These are phyloP conservation scores for Alces alces DNA, from an alignment of 2,113 vertebrate species.

Conservation along the genomic window DNA sequence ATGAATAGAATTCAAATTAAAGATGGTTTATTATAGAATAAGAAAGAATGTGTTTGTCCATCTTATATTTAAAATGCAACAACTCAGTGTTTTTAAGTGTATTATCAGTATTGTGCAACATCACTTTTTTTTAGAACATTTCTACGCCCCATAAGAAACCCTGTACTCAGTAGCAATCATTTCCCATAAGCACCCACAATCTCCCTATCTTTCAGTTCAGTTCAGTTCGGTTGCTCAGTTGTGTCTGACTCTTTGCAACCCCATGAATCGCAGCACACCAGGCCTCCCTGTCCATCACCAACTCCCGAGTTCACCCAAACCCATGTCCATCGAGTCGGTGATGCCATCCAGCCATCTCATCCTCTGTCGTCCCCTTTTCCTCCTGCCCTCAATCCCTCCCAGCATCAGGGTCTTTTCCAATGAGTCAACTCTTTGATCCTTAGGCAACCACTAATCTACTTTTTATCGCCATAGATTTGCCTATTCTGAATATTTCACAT, in stretches of 20 bases:
- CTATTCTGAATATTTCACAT: background rate
- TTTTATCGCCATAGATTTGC: background rate
- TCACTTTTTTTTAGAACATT: background rate
- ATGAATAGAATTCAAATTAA: background rate
- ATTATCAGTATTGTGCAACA: background rate
- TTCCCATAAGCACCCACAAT: background rate
- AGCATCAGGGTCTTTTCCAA: too few relatives aligned
- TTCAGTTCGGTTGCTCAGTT: too few relatives aligned
- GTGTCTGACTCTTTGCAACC: too few relatives aligned
- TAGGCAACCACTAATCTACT: background rate
- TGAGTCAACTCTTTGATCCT: too few relatives aligned
- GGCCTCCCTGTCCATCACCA: too few relatives aligned
- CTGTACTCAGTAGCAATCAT: background rate
- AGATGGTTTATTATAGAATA: background rate
- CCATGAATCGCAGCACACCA: too few relatives aligned
- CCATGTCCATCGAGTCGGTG: too few relatives aligned
- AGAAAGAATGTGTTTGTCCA: background rate
- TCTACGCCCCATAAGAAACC: background rate
- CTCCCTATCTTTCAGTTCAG: background rate
- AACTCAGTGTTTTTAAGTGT: background rate
- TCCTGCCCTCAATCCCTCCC: too few relatives aligned
- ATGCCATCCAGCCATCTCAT: too few relatives aligned
- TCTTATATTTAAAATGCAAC: background rate
- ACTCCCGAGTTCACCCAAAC: too few relatives aligned
- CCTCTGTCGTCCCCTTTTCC: too few relatives aligned